Evolutionary conservation across 1,140 invertebrate genomes (phyloP).

Genomic region (Globodera ellingtonae): DNA sequence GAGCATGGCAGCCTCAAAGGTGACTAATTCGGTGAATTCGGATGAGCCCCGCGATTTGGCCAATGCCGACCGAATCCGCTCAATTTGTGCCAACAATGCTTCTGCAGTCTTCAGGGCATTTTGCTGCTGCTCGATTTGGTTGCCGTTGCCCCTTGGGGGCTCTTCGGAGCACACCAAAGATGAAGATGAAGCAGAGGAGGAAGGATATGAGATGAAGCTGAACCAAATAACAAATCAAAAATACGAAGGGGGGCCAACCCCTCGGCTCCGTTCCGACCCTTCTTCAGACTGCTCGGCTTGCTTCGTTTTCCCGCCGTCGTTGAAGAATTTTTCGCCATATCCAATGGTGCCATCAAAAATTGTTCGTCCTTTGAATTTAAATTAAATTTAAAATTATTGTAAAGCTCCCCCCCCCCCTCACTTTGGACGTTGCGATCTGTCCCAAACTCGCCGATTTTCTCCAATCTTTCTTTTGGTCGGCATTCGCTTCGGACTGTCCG

Average conservation of each 20-base stretch:
- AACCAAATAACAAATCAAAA: too few relatives aligned
- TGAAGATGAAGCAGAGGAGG: slow-evolving; percentile 10
- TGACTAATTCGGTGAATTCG: slow-evolving; percentile 51
- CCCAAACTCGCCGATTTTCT: slow-evolving; percentile 24
- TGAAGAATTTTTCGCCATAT: neutral
- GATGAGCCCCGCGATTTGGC: slow-evolving; percentile 2
- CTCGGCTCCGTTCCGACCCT: slow-evolving; percentile 14
- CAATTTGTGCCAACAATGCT: slow-evolving; percentile 23
- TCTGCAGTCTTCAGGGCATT: slow-evolving; percentile 25
- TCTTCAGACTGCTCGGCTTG: slow-evolving; percentile 40
- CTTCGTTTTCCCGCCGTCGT: neutral
- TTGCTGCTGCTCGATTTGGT: neutral
- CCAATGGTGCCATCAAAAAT: neutral
- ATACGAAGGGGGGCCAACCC: neutral
- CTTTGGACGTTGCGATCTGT: slow-evolving; percentile 17
- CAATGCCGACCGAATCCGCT: slow-evolving; percentile 30
- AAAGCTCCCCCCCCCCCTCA: neutral
- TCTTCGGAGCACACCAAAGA: neutral
- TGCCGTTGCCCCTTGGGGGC: neutral
- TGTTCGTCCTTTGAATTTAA: slow-evolving; percentile 10
- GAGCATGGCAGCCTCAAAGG: slow-evolving; percentile 53
- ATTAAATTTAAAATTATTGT: neutral
- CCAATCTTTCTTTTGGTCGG: slow-evolving; percentile 24
- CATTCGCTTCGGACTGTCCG: slow-evolving; percentile 9
- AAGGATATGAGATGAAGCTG: neutral